These are phyloP conservation scores for Acinonyx jubatus DNA, from an alignment of 2,113 vertebrate species.

Conservation along the genomic window DNA sequence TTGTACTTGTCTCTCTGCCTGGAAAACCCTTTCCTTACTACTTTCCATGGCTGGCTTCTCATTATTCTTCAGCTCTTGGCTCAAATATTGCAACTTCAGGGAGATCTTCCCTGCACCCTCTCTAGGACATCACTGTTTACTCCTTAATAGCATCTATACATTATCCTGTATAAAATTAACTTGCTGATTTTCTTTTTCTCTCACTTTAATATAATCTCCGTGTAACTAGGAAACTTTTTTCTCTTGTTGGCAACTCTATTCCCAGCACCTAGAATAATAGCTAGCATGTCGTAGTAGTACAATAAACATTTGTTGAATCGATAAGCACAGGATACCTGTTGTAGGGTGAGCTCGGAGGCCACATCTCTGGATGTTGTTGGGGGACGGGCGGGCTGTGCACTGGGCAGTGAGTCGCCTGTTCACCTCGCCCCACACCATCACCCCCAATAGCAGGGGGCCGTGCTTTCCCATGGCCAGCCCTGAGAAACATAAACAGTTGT, in stretches of 20 bases:
- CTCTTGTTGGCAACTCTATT: background rate
- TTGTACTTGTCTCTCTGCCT: background rate
- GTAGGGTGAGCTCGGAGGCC: background rate
- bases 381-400: background rate
- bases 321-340: background rate
- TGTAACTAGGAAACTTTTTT: background rate
- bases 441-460: background rate
- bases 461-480: background rate
- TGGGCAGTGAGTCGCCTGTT: background rate
- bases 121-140: background rate
- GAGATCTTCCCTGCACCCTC: background rate
- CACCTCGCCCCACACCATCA: no score
- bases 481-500: background rate
- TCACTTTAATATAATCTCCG: background rate
- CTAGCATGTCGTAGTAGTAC: background rate
- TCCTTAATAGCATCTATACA: background rate
- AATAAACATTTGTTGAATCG: slow-evolving; percentile 16
- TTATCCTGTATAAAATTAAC: background rate
- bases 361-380: background rate
- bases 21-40: background rate
- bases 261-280: background rate
- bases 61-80: background rate
- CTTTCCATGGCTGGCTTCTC: background rate
- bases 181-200: background rate
- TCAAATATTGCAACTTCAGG: background rate